Conservation (phyloP, 92 coral and sea anemone species). For the Scolanthus callimorphus region DNA sequence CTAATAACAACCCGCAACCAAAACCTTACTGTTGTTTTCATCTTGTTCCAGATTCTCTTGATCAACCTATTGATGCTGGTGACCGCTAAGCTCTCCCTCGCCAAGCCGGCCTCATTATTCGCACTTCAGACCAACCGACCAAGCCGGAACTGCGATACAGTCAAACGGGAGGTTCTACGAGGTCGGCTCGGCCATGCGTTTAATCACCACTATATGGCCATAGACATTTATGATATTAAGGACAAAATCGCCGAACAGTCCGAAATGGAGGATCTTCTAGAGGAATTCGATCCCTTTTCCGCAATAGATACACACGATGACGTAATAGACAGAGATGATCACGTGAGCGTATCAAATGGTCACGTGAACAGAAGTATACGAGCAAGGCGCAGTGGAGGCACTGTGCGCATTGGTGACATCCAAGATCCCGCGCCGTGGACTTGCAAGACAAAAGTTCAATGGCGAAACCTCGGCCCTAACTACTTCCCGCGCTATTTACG, state of each 20-base stretch:
- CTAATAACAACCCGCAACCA: too few relatives aligned
- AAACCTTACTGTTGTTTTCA: too few relatives aligned
- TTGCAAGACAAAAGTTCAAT: conserved; percentile 41
- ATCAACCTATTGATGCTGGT: conserved; percentile 1
- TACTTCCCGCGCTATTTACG: conserved; percentile 65
- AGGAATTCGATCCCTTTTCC: neutral
- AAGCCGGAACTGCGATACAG: conserved; percentile 42
- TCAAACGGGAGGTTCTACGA: conserved; percentile 53
- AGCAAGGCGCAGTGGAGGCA: conserved; percentile 5
- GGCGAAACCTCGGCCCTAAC: conserved; percentile 47
- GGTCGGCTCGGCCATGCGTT: conserved; percentile 51
- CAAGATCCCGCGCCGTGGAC: conserved; percentile 59
- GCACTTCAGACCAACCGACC: conserved; percentile 10
- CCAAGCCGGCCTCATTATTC: conserved; percentile 20
- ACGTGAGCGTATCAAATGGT: conserved; percentile 7
- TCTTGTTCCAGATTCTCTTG: conserved; percentile 8
- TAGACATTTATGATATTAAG: conserved; percentile 29
- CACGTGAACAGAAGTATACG: conserved; percentile 15
- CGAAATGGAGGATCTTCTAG: conserved; percentile 1
- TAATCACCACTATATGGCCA: conserved; percentile 68
- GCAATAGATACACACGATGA: neutral
- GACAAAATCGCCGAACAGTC: conserved; percentile 16
- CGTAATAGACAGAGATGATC: neutral
- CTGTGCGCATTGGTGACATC: conserved; percentile 9
- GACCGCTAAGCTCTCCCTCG: conserved; percentile 3